Percentiles rank a stretch among this genome's conserved stretches.
phyloP scores from a whole-genome alignment of 2,113 vertebrate genomes.

The Empidonax traillii region DNA sequence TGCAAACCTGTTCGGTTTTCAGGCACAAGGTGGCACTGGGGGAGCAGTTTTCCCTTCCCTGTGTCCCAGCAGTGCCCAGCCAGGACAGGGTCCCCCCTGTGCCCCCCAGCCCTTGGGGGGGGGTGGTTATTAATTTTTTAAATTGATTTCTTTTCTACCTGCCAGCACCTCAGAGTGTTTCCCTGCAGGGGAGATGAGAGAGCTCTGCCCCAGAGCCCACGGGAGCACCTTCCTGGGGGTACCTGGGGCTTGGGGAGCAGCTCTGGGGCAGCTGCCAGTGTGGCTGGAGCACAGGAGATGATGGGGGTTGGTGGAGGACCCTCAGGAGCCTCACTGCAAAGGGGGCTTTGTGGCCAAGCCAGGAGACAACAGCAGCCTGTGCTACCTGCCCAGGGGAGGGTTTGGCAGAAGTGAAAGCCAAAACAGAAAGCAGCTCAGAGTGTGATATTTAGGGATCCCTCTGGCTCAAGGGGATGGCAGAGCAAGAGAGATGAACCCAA shows the following conservation, averaged over 20 bases:
- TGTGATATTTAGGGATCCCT: neutral
- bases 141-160: neutral
- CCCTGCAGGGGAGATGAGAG: accelerated
- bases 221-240: accelerated
- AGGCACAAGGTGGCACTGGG: conserved; percentile 45
- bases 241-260: neutral
- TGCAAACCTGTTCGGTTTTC: neutral
- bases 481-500: neutral
- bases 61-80: neutral
- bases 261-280: neutral
- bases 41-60: neutral
- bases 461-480: neutral
- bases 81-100: accelerated
- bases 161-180: accelerated
- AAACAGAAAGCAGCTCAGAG: neutral
- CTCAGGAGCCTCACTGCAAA: accelerated
- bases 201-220: neutral
- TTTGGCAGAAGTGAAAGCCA: accelerated
- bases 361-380: accelerated
- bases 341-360: neutral
- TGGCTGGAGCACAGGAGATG: neutral
- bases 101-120: neutral
- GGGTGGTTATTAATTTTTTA: neutral
- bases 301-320: neutral
- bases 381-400: accelerated